phyloP scores from a whole-genome alignment of 2,888 invertebrate species.

The Cheilosia impressa region DNA sequence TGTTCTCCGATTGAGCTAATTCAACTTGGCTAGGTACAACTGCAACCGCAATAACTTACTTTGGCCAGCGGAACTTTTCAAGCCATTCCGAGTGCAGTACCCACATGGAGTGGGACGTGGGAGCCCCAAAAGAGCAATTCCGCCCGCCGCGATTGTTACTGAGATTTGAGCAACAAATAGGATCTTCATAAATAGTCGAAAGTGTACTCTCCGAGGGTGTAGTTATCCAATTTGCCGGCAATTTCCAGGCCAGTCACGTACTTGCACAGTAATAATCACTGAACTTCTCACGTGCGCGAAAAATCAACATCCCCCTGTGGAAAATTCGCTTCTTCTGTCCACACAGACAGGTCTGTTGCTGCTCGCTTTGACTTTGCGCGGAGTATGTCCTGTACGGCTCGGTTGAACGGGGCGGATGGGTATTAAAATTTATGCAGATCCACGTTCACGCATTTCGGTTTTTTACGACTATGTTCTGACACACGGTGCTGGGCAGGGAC shows the following conservation, averaged over 20 bases:
- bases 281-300: conserved; percentile 80
- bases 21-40: conserved; percentile 42
- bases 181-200: conserved; percentile 76
- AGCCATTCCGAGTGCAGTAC: conserved; percentile 54
- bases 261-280: conserved; percentile 83
- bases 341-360: conserved; percentile 54
- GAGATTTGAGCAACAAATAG: conserved; percentile 77
- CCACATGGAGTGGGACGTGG: not conserved
- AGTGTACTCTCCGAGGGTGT: conserved; percentile 35
- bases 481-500: conserved; percentile 21
- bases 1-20: conserved; percentile 36
- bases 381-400: conserved; percentile 22
- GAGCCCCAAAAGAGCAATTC: conserved; percentile 59
- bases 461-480: conserved; percentile 64
- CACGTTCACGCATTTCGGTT: conserved; percentile 72
- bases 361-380: conserved; percentile 60
- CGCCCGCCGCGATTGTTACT: conserved; percentile 54
- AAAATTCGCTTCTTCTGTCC: conserved; percentile 42
- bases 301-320: conserved; percentile 59
- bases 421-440: conserved; percentile 70
- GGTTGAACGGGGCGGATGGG: not conserved
- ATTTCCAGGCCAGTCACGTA: conserved; percentile 83
- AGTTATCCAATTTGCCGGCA: conserved; percentile 79
- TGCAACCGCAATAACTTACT: conserved; percentile 60
- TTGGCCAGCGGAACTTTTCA: conserved; percentile 38